Conservation (phyloP, 2,888 invertebrate genomes). For the Hydroisotoma schaefferi region DNA sequence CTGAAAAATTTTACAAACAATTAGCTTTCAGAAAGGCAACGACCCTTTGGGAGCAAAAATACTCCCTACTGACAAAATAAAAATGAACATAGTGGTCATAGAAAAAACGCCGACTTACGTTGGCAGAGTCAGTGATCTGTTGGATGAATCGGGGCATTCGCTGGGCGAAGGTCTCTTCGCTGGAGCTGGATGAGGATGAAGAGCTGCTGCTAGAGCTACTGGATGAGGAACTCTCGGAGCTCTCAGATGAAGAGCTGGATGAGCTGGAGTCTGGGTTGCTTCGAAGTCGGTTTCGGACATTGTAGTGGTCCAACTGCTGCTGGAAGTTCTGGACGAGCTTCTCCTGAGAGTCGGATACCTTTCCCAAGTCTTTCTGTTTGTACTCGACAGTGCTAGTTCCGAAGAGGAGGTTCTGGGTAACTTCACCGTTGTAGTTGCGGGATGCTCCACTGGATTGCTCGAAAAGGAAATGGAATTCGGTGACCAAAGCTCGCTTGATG, state of each 20-base stretch:
- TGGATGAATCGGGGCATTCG: neutral
- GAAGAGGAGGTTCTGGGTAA: neutral
- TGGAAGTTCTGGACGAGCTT: neutral
- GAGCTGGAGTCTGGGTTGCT: slow-evolving; percentile 9
- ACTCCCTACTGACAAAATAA: neutral
- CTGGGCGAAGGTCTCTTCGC: neutral
- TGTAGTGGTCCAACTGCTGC: neutral
- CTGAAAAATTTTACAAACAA: neutral
- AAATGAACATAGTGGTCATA: neutral
- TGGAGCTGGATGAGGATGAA: neutral
- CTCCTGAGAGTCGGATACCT: neutral
- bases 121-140: neutral
- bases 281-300: neutral
- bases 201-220: neutral
- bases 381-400: slow-evolving; percentile 2
- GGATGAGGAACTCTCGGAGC: neutral
- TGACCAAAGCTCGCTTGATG: neutral
- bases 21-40: no score
- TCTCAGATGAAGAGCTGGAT: slow-evolving; percentile 11
- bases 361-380: neutral
- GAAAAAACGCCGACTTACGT: neutral
- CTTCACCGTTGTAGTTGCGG: slow-evolving; percentile 2
- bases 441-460: slow-evolving; percentile 3
- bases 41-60: neutral
- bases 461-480: slow-evolving; percentile 12